A percentile compares a stretch with the other conserved stretches of the same genome.
Conservation (phyloP, 37 sponge, comb jelly and placozoan species). For the Halisarca cf. caerulea region DNA sequence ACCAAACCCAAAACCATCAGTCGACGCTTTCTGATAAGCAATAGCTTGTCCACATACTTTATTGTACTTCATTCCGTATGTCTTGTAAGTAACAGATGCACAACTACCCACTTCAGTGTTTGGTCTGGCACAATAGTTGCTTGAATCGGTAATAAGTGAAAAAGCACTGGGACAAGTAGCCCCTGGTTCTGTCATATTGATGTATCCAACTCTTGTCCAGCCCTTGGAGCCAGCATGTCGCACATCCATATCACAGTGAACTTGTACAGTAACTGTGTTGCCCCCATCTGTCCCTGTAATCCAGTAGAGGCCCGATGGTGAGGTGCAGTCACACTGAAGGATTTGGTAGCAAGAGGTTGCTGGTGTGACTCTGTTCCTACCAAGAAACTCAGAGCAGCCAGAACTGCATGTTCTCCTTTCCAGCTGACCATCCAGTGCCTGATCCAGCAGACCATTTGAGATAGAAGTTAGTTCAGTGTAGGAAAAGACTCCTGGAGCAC, state of each 20-base stretch:
- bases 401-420: not conserved
- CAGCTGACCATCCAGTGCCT: not conserved
- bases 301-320: constrained; percentile 3
- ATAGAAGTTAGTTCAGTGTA: not conserved
- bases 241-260: constrained; percentile 14
- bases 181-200: constrained; percentile 9
- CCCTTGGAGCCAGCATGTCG: not conserved
- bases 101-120: not conserved
- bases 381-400: not conserved
- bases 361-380: not conserved
- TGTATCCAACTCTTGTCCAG: constrained; percentile 10
- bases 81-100: not conserved
- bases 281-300: not conserved
- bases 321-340: not conserved
- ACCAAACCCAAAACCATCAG: not conserved
- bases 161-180: not conserved
- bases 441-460: too few species aligned
- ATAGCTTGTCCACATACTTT: constrained; percentile 17
- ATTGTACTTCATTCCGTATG: not conserved
- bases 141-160: not conserved
- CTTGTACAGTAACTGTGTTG: not conserved
- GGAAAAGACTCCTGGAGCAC: not conserved
- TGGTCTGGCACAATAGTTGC: not conserved
- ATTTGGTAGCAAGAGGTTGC: constrained; percentile 2
- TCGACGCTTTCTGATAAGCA: not conserved